Conservation (phyloP, 2,113 vertebrate species). For the Uria lomvia region DNA sequence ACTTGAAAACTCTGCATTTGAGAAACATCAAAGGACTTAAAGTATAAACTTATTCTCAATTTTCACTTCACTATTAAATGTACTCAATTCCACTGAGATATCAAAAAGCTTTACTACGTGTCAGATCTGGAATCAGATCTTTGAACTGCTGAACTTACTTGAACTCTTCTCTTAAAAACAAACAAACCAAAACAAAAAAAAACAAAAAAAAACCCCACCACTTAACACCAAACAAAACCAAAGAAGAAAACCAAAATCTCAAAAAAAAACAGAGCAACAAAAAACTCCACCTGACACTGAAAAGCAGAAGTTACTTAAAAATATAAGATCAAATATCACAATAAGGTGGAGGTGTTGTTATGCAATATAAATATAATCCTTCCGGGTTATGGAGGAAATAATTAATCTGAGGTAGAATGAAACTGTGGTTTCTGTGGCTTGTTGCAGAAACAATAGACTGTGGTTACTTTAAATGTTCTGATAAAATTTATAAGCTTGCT, state of each 20-base stretch:
- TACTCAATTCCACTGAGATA: neutral
- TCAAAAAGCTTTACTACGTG: neutral
- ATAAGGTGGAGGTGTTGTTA: neutral
- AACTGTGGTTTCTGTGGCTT: neutral
- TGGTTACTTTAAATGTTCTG: neutral
- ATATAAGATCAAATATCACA: neutral
- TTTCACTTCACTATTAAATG: neutral
- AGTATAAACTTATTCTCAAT: neutral
- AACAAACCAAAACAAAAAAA: neutral
- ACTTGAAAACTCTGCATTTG: neutral
- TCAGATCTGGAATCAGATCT: neutral
- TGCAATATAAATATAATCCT: neutral
- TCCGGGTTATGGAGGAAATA: neutral
- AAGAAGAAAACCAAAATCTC: neutral
- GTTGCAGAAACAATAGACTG: neutral
- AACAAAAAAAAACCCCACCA: neutral
- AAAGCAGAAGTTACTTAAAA: neutral
- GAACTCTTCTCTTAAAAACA: neutral
- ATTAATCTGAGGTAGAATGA: neutral
- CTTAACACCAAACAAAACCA: neutral
- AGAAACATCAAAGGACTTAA: neutral
- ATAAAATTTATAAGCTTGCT: neutral
- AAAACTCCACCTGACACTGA: neutral
- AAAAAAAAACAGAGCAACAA: neutral
- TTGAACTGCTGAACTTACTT: neutral